Evolutionary conservation across 2,797 vertebrate genomes (phyloP), one percentile per base, ranked within the genome.

Genomic region (Carduelis carduelis): DNA sequence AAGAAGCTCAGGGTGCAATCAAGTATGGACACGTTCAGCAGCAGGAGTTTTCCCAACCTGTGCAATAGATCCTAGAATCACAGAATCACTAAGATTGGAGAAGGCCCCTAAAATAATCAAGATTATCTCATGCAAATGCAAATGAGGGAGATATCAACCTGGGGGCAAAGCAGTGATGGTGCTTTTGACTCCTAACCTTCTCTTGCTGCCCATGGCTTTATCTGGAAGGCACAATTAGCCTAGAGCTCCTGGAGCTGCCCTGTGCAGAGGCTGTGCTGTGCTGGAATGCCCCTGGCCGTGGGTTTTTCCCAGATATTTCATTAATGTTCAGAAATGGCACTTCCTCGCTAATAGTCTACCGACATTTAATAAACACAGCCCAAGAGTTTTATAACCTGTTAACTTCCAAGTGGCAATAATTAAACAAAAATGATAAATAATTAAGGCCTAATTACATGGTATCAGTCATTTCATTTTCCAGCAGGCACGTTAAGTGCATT

Each of bases 371-470:
- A 98, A 98, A 98, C 97, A 97, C 95, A 98, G 94, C 98, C 97
- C 96, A 92, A 96, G 97, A 98, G 98, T 98, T 97, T 98, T 98
- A 97, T 95, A 98, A 98, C 96, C 97, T 98, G 98, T 98, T 98
- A 98, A 97, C 97, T 98, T 97, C 94, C 72, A 95, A 98, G 98
- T 98, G 97, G 96, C 95, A 97, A 97, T 98, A 98, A 98, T 98
- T 98, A 98, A 98, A 97, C 96, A 98, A 97, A 98, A 98, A 98
- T 97, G 97, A 98, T 98, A 98, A 98, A 98, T 98, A 98, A 98
- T 98, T 98, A 98, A 98, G 97, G 92, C 49, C 97, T 98, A 98
- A 98, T 98, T 98, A 97, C 95, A 97, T 93, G 93, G 94, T 97
- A 98, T 98, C 96, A 96, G 97, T 98, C 98, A 97, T 97, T 98